phyloP scores from a whole-genome alignment of 2,888 invertebrate genomes.

The Notocelia uddmanniana region DNA sequence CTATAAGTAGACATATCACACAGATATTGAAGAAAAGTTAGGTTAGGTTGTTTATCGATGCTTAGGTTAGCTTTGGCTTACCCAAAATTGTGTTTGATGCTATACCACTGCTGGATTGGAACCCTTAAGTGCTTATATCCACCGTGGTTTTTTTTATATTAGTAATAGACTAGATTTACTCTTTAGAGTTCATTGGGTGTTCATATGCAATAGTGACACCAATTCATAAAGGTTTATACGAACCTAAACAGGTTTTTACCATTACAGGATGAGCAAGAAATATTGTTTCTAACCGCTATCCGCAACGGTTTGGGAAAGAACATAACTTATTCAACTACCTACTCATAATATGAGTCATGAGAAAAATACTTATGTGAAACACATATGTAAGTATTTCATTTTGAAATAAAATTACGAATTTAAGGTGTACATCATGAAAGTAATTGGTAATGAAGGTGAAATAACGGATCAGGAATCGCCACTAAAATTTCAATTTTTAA shows the following conservation, averaged over 20 bases:
- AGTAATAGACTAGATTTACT: too few species aligned
- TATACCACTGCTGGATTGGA: not conserved
- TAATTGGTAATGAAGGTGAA: not conserved
- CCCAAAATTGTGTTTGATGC: too few species aligned
- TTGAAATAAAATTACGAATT: not conserved
- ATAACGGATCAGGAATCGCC: too few species aligned
- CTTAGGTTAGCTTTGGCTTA: too few species aligned
- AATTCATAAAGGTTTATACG: too few species aligned
- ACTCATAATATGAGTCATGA: constrained; percentile 4
- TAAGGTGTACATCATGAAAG: not conserved
- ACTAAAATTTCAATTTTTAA: too few species aligned
- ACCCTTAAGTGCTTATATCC: not conserved
- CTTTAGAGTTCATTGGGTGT: too few species aligned
- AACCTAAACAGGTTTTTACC: not conserved
- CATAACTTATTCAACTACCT: not conserved
- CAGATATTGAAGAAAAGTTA: too few species aligned
- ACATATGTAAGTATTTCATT: not conserved
- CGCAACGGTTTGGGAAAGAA: not conserved
- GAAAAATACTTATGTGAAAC: not conserved
- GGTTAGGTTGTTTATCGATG: too few species aligned
- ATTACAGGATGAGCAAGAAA: constrained; percentile 1
- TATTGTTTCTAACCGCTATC: constrained; percentile 13
- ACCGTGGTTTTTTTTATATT: too few species aligned
- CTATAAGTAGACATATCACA: too few species aligned
- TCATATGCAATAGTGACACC: too few species aligned